phyloP scores from a whole-genome alignment of 2,888 invertebrate species.

The Yponomeuta cagnagella region DNA sequence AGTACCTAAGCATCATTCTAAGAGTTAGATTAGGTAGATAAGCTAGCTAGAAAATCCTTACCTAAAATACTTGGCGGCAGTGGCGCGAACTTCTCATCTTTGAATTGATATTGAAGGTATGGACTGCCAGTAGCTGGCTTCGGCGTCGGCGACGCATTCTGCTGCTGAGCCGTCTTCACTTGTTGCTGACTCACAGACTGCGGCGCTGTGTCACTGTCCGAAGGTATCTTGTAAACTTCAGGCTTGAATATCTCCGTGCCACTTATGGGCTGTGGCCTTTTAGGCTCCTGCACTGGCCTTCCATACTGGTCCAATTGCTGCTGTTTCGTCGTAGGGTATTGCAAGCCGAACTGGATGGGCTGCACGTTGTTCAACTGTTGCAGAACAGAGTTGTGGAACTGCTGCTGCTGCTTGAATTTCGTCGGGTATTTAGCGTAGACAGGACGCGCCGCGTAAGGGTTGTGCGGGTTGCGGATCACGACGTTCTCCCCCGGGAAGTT shows the following conservation, averaged over 20 bases:
- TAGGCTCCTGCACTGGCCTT: constrained; percentile 40
- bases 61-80: constrained; percentile 63
- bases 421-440: constrained; percentile 51
- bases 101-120: constrained; percentile 53
- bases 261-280: constrained; percentile 33
- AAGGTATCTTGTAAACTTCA: constrained; percentile 55
- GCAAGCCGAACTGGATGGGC: constrained; percentile 44
- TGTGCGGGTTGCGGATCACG: constrained; percentile 57
- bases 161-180: constrained; percentile 65
- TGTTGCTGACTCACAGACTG: constrained; percentile 54
- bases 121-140: constrained; percentile 33
- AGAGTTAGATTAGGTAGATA: background rate
- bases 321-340: background rate
- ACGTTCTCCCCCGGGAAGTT: constrained; percentile 58
- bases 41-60: constrained; percentile 26
- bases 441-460: constrained; percentile 53
- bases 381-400: constrained; percentile 45
- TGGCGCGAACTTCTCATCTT: constrained; percentile 40
- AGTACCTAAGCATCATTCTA: too few relatives aligned
- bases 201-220: constrained; percentile 54
- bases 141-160: constrained; percentile 22
- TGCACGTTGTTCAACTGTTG: constrained; percentile 60
- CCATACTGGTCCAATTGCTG: constrained; percentile 39
- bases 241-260: constrained; percentile 57
- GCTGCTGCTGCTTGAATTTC: constrained; percentile 55